phyloP scores from a whole-genome alignment of 2,888 invertebrate genomes.

The Dyspetes luteomarginatus region DNA sequence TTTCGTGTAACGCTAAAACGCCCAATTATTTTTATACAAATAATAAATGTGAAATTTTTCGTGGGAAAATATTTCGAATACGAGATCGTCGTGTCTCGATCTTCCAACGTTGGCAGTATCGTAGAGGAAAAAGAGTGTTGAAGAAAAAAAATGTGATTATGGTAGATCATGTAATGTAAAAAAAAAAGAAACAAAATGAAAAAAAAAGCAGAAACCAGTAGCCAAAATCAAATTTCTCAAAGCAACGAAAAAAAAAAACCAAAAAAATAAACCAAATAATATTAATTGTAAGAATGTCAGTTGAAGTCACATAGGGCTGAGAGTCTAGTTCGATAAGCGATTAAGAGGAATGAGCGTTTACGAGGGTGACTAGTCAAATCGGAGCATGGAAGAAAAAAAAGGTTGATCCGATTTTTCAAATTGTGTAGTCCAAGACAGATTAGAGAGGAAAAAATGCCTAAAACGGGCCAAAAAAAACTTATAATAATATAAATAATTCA shows the following conservation, averaged over 20 bases:
- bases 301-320: constrained; percentile 19
- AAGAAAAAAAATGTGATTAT: constrained; percentile 45
- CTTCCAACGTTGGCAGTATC: constrained; percentile 41
- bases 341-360: constrained; percentile 7
- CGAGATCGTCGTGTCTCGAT: constrained; percentile 25
- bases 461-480: constrained; percentile 35
- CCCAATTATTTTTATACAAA: constrained; percentile 82
- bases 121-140: constrained; percentile 12
- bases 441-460: constrained; percentile 59
- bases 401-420: constrained; percentile 22
- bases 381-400: background rate
- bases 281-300: constrained; percentile 49
- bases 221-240: constrained; percentile 67
- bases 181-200: constrained; percentile 9
- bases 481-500: constrained; percentile 63
- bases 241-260: constrained; percentile 75
- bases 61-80: constrained; percentile 33
- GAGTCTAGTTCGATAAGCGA: constrained; percentile 40
- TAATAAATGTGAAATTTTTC: constrained; percentile 69
- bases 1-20: constrained; percentile 72
- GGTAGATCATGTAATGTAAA: constrained; percentile 23
- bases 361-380: constrained; percentile 51
- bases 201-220: constrained; percentile 21
- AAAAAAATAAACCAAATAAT: constrained; percentile 38
- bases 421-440: constrained; percentile 39